Percentiles rank a stretch among this genome's conserved stretches.
These are phyloP conservation scores for human DNA, from an alignment of 2,113 vertebrate species.

Conservation along the genomic window GRCh38 chr4:56919501-56920000, in stretches of 20 bases:
- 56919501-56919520: neutral
- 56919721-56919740: constrained; percentile 28
- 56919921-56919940: neutral
- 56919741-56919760: neutral
- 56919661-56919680: neutral
- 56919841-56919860: constrained; percentile 97
- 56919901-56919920: neutral
- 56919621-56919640: neutral
- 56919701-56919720: neutral
- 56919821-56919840: constrained; percentile 99
- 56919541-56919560: neutral
- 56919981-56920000: neutral
- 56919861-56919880: constrained; percentile 95
- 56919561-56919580: neutral
- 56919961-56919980: neutral
- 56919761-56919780: constrained; percentile 40
- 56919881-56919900: neutral
- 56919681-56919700: neutral
- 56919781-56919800: constrained; percentile 96
- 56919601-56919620: constrained; percentile 16
- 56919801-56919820: constrained; percentile 96
- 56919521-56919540: neutral
- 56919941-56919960: constrained; percentile 20
- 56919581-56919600: neutral
- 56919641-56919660: neutral